Base-by-base conservation (phyloP, 1,140 invertebrate genomes). In the Druon quercuslanigerum region DNA sequence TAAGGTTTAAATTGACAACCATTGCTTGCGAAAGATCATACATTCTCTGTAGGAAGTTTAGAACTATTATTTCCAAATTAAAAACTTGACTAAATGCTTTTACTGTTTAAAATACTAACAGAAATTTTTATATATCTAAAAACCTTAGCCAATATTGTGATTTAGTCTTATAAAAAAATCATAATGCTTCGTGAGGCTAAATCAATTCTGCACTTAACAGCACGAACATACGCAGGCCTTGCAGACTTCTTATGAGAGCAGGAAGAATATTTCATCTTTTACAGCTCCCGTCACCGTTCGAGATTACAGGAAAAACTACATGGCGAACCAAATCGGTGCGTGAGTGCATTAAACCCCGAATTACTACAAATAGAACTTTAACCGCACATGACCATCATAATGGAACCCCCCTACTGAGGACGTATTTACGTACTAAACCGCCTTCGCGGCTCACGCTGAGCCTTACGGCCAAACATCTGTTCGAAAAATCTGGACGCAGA, bases 341-440 rank as follows among this genome's bases (percentile, higher is more conserved):
- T 80, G 88, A 87, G 89, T 91, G 89, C 90, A 91, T 90, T 90
- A 90, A 91, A 90, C 89, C 87, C 88, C 85, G 88, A 90, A 91
- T 91, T 87, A 91, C 90, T 87, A 89, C 90, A 91, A 91, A 91
- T 91, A 91, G 90, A 91, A 91, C 89, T 87, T 90, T 88, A 89
- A 89, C 87, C 90, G 85, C 88, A 88, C 87, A 88, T 86, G 87
- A 85, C 89, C 86, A 91, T 91, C 91, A 91, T 90, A 91, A 91
- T 91, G 87, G 88, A 83, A 83, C 89, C 88, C 90, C 20, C 90
- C 90, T 84, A 87, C 87, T 88, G 89, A 85, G 89, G 87, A 90
- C 85, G 87, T 90, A 91, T 91, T 91, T 91, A 90, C 86, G 90
- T 90, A 88, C 86, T 84, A 84, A 90, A 90, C 85, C 85, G 85